These are phyloP conservation scores for Cyphomyrus plagiostoma DNA, from an alignment of 2,113 vertebrate species.

Conservation along the genomic window DNA sequence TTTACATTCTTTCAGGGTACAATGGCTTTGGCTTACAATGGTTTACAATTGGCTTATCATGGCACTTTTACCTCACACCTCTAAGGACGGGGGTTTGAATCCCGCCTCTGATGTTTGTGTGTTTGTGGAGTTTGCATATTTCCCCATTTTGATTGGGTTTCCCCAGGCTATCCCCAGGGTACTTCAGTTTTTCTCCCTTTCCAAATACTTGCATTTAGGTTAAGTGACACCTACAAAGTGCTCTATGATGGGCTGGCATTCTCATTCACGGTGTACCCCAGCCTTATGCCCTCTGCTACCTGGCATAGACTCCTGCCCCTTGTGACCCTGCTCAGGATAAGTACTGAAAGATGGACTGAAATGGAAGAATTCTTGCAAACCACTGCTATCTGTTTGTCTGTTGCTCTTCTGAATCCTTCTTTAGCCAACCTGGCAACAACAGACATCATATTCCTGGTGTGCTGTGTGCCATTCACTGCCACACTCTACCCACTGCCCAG, in stretches of 20 bases:
- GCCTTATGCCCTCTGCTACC: neutral
- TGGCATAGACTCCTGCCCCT: neutral
- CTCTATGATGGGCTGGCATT: neutral
- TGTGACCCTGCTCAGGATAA: neutral
- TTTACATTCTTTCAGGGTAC: neutral
- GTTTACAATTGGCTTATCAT: too few relatives aligned
- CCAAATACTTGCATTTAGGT: neutral
- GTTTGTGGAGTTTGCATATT: neutral
- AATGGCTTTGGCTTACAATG: neutral
- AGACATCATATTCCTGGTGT: slow-evolving; percentile 59
- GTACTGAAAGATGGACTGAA: neutral
- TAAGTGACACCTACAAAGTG: neutral
- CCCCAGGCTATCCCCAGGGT: too few relatives aligned
- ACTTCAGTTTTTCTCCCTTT: neutral
- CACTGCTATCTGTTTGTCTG: neutral
- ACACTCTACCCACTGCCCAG: slow-evolving; percentile 60
- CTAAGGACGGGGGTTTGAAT: neutral
- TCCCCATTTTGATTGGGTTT: neutral
- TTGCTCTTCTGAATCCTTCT: slow-evolving; percentile 5
- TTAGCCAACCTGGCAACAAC: slow-evolving; percentile 56
- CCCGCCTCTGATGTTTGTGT: neutral
- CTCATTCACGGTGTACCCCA: neutral
- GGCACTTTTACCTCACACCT: neutral
- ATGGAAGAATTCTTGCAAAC: neutral
- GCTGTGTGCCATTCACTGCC: slow-evolving; percentile 64